Evolutionary conservation across 2,113 vertebrate genomes (phyloP), one percentile per base, ranked within the genome.

Genomic region (Pelmatolapia mariae): DNA sequence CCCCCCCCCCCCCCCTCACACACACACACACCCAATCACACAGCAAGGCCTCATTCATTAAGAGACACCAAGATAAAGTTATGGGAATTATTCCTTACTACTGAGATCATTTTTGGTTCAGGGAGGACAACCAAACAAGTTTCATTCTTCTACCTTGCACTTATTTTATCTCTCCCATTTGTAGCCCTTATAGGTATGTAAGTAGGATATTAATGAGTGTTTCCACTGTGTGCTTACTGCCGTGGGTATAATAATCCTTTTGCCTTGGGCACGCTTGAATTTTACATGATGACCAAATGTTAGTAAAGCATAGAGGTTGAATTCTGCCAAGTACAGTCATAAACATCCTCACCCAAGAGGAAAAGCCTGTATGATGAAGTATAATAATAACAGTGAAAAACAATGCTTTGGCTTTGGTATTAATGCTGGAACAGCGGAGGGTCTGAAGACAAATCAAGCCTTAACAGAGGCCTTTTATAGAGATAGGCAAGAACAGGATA

Each of bases 401-500:
- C 91, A 93, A 92, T 85, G 83, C 24, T 80, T 40, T 83, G 83
- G 71, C 80, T 78, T 78, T 78, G 73, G 43, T 52, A 90, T 91
- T 88, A 83, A 80, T 90, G 52, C 85, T 90, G 54, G 29, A 86
- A 26, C 22, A 50, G 63, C 40, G 89, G 90, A 89, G 78, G 24
- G 53, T 91, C 89, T 90, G 92, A 87, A 91, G 82, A 88, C 91
- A 95, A 94, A 94, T 85, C 78, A 85, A 15, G 47, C 19, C 81
- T 86, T 91, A 93, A 95, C 93, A 84, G 81, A 90, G 82, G 66
- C 81, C 52, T 87, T 91, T 93, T 85, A 92, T 86, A 83, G 84
- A 89, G 83, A 93, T 86, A 87, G 89, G 87, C 93, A 91, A 81
- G 84, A 92, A 91, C 79, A 83, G 86, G 90, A 93, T 92, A 93